Evolutionary conservation across 2,797 vertebrate genomes (phyloP).

Genomic region (Sphaeramia orbicularis): DNA sequence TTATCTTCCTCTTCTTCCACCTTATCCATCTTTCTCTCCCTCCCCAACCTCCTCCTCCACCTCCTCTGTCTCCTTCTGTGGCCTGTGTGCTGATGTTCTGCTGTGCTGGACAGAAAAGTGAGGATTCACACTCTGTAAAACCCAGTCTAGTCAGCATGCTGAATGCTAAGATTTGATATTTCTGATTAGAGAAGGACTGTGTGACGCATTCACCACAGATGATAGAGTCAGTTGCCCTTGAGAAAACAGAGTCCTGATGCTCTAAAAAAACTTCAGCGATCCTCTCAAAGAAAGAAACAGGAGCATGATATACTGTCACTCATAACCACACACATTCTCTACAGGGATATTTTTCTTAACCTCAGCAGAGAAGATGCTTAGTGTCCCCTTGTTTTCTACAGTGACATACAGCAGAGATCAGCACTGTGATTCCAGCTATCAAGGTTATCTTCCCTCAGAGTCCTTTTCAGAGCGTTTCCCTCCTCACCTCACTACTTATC

Average conservation of each 20-base stretch:
- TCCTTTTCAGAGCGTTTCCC: slow-evolving; percentile 41
- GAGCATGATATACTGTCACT: slow-evolving; percentile 60
- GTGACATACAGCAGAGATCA: slow-evolving; percentile 55
- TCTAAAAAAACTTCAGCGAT: slow-evolving; percentile 60
- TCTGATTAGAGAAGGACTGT: slow-evolving; percentile 57
- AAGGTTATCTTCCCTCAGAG: slow-evolving; percentile 64
- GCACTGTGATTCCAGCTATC: slow-evolving; percentile 60
- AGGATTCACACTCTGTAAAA: slow-evolving; percentile 59
- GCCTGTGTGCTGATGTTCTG: slow-evolving; percentile 63
- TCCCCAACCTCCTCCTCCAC: slow-evolving; percentile 45
- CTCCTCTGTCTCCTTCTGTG: slow-evolving; percentile 48
- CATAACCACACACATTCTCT: slow-evolving; percentile 48
- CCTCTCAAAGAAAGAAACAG: slow-evolving; percentile 63
- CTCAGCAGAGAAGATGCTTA: slow-evolving; percentile 19
- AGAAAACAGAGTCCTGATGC: slow-evolving; percentile 41
- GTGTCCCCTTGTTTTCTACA: slow-evolving; percentile 46
- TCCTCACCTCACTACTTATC: slow-evolving; percentile 48
- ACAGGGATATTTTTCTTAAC: slow-evolving; percentile 26
- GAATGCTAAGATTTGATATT: slow-evolving; percentile 63
- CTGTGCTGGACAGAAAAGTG: slow-evolving; percentile 58
- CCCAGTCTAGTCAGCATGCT: slow-evolving; percentile 50
- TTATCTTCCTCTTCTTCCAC: slow-evolving; percentile 69
- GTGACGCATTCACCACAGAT: slow-evolving; percentile 30
- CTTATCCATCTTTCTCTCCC: slow-evolving; percentile 71
- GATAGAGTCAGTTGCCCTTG: slow-evolving; percentile 62